These are phyloP conservation scores for Aelia acuminata DNA, from an alignment of 2,888 invertebrate species.

Conservation along the genomic window DNA sequence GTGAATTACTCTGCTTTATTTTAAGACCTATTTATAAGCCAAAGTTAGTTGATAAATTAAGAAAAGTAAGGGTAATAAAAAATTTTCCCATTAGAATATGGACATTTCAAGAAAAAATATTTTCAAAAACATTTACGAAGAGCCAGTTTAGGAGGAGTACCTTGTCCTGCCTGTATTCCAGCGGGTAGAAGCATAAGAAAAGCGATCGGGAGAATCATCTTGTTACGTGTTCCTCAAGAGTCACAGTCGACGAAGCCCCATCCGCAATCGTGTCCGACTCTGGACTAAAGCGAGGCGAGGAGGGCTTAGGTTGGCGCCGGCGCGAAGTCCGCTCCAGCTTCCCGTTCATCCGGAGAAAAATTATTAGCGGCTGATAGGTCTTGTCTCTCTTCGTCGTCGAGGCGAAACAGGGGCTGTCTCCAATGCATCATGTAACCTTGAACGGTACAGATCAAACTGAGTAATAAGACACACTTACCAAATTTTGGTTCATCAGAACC, in stretches of 20 bases:
- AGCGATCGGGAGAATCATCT: conserved; percentile 40
- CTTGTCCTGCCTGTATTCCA: conserved; percentile 50
- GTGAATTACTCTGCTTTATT: no score
- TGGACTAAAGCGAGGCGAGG: conserved; percentile 15
- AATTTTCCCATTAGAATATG: background rate
- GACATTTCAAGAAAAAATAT: background rate
- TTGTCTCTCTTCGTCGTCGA: no score
- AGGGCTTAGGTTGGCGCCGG: conserved; percentile 18
- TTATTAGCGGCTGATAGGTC: background rate
- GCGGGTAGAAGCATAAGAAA: conserved; percentile 10
- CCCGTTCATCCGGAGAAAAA: background rate
- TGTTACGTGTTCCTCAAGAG: conserved; percentile 46
- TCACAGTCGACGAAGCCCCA: conserved; percentile 39
- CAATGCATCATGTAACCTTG: no score
- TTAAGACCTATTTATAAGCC: background rate
- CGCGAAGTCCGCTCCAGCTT: background rate
- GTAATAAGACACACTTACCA: no score
- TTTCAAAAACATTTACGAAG: background rate
- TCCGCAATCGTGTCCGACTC: conserved; percentile 25
- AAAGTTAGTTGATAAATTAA: background rate
- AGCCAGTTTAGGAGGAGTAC: background rate
- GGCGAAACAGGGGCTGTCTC: no score
- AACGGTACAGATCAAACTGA: no score
- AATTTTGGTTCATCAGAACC: no score
- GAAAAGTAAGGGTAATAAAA: background rate